Evolutionary conservation across 2,797 vertebrate genomes (phyloP).

Genomic region (Rhodeus uyekii): DNA sequence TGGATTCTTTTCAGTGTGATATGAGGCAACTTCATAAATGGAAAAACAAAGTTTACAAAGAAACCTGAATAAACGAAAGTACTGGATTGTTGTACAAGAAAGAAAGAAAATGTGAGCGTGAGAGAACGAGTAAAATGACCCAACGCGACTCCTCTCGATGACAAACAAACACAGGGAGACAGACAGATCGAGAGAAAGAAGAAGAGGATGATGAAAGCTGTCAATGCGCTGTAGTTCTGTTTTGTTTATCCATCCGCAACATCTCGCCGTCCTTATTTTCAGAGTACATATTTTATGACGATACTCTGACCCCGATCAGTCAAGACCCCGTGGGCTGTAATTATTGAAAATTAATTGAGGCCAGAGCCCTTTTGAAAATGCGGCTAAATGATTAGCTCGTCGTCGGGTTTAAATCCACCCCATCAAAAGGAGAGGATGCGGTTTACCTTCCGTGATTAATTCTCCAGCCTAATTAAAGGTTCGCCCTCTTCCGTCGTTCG

Average conservation of each 20-base stretch:
- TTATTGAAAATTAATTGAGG: constrained; percentile 98
- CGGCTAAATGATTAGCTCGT: constrained; percentile 86
- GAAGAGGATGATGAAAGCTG: constrained; percentile 44
- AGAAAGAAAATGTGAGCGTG: neutral
- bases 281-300: constrained; percentile 88
- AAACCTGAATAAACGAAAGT: neutral
- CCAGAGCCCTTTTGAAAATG: constrained; percentile 83
- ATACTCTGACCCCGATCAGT: constrained; percentile 82
- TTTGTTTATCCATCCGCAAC: constrained; percentile 80
- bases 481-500: constrained; percentile 22
- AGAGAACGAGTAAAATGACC: neutral
- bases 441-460: constrained; percentile 64
- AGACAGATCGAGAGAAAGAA: neutral
- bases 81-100: neutral
- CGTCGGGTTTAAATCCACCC: constrained; percentile 82
- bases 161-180: neutral
- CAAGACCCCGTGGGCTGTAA: constrained; percentile 86
- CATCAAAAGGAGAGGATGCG: constrained; percentile 72
- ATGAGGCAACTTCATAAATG: neutral
- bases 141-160: neutral
- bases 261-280: constrained; percentile 80
- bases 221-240: constrained; percentile 67
- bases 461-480: constrained; percentile 45
- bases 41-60: neutral
- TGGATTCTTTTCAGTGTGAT: neutral